These are phyloP conservation scores for Catharus bicknelli DNA, from an alignment of 2,113 vertebrate species.

Conservation along the genomic window DNA sequence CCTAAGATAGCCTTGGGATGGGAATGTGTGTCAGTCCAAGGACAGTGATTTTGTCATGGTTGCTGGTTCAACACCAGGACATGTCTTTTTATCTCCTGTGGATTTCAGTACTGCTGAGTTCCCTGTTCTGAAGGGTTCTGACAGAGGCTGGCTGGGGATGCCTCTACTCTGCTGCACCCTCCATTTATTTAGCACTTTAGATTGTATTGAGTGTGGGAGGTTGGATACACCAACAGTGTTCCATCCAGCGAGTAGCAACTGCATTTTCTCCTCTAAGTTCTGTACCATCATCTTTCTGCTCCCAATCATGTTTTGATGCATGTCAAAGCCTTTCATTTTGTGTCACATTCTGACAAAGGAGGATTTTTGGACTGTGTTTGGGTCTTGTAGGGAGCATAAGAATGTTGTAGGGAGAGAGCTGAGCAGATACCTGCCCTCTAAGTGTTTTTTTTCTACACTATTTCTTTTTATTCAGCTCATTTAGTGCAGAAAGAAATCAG, in stretches of 20 bases:
- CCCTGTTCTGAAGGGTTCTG: background rate
- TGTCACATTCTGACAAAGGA: background rate
- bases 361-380: background rate
- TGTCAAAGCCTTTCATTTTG: background rate
- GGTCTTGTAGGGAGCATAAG: background rate
- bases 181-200: rapidly evolving
- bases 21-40: background rate
- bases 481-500: background rate
- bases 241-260: background rate
- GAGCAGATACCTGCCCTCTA: background rate
- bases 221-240: background rate
- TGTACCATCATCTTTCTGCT: background rate
- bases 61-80: background rate
- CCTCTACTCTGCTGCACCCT: rapidly evolving
- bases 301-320: background rate
- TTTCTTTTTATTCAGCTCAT: background rate
- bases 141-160: background rate
- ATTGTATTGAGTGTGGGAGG: background rate
- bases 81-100: background rate
- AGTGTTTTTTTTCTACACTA: background rate
- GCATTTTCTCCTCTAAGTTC: background rate
- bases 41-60: background rate
- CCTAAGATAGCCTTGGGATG: background rate
- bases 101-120: background rate
- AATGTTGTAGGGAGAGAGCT: background rate